Base-by-base conservation (phyloP, 2,113 vertebrate species). In the Microcebus griseorufus region DNA sequence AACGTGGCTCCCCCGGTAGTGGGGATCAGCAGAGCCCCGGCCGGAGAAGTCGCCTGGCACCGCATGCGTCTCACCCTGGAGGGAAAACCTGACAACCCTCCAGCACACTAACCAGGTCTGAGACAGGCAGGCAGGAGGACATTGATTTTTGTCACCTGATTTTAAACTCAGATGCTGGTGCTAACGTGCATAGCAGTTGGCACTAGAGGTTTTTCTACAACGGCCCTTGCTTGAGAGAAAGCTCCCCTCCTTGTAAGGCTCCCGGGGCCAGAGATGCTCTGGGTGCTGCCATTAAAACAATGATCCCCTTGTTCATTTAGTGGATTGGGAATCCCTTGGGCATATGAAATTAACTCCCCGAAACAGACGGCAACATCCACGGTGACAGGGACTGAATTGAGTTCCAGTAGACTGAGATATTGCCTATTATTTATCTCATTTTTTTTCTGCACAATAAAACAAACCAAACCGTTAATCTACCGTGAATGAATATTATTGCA, bases 391-490 rank as follows among this genome's bases (percentile, higher is more conserved):
- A 29, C 51, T 13, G 73, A 32, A 29, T 20, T 5, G 17, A 39
- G 73, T 53, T n/a, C 48, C 34, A 22, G 75, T 2, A 6, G 53
- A 48, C 89, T 32, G 76, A 78, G 62, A 64, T 39, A n/a, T 3
- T 25, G 72, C 90, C 55, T 70, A 79, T 37, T 90, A 75, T 94
- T 88, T 67, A 65, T 92, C 93, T 96, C 87, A 83, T 86, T 95
- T 83, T 89, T 89, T 75, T 90, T 83, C 78, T 95, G 69, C 76
- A 45, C 72, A 55, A 83, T 90, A 88, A 94, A 96, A 88, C 85
- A 95, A 82, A 91, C 70, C 3, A 25, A 90, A 64, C 62, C 5
- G 0, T 90, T 90, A 51, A 96, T 93, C 90, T 69, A 79, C 86
- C 48, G 2, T 53, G 27, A 51, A 79, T 62, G 88, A 80, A 88